These are phyloP conservation scores for Tolmerus cingulatus DNA, from an alignment of 2,888 invertebrate species.

Conservation along the genomic window DNA sequence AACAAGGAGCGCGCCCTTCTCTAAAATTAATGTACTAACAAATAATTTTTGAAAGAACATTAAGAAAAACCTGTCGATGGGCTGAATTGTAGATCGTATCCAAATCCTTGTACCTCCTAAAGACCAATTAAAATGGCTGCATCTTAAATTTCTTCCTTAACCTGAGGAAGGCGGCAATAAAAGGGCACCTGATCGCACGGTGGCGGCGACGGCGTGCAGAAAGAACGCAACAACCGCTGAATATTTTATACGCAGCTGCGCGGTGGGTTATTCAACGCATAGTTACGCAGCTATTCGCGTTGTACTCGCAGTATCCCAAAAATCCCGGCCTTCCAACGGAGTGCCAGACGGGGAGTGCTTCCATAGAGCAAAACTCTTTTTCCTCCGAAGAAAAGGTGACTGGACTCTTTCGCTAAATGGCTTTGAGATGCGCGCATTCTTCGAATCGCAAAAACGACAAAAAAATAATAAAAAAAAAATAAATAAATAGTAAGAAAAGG, in stretches of 20 bases:
- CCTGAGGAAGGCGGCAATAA: not conserved
- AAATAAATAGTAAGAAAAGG: not conserved
- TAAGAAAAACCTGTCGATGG: not conserved
- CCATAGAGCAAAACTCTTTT: not conserved
- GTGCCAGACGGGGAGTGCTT: not conserved
- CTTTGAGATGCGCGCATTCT: constrained; percentile 32
- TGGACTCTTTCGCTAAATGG: constrained; percentile 38
- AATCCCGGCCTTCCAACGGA: not conserved
- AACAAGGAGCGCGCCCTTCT: no score
- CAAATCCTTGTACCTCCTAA: not conserved
- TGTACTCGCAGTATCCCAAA: not conserved
- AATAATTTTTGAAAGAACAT: not conserved
- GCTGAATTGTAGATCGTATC: not conserved
- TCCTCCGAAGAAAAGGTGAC: constrained; percentile 14
- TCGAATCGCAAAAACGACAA: constrained; percentile 6
- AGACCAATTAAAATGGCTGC: not conserved
- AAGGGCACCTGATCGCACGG: not conserved
- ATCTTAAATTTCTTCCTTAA: not conserved
- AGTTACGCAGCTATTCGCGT: not conserved
- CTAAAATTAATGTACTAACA: no score
- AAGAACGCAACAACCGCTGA: not conserved
- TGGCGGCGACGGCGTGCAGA: not conserved
- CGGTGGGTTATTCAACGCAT: not conserved
- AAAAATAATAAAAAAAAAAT: no score
- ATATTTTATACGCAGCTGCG: not conserved